Conservation (phyloP, 1,140 invertebrate genomes). For the Zelostemma sp. region DNA sequence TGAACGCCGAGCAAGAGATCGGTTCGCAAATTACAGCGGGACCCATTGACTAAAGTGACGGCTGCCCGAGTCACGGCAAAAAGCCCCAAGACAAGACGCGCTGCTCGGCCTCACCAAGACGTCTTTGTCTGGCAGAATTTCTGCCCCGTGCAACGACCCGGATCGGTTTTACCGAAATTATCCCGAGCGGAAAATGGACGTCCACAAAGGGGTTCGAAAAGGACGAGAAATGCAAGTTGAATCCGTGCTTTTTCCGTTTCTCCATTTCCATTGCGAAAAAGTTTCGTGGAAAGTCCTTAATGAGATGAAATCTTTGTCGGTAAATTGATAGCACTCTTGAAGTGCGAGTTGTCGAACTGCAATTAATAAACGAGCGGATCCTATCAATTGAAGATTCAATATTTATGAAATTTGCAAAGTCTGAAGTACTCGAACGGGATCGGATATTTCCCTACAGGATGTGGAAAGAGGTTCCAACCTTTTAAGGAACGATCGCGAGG, state of each 20-base stretch:
- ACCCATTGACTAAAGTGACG: slow-evolving; percentile 17
- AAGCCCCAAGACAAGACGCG: slow-evolving; percentile 1
- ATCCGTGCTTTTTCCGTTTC: no score
- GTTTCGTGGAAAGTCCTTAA: no score
- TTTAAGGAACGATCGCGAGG: background rate
- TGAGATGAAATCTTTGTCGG: no score
- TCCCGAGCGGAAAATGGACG: background rate
- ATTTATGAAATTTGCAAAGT: no score
- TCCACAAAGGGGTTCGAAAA: no score
- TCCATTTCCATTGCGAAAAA: no score
- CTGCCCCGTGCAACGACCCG: background rate
- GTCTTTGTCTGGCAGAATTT: slow-evolving; percentile 7
- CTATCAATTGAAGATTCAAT: no score
- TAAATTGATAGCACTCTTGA: background rate
- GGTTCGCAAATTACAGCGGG: slow-evolving; percentile 25
- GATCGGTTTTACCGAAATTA: background rate
- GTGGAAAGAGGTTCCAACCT: background rate
- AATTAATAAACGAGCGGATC: no score
- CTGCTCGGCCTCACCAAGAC: background rate
- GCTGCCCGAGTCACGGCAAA: slow-evolving; percentile 2
- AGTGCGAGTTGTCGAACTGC: background rate
- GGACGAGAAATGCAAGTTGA: no score
- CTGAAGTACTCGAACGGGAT: no score
- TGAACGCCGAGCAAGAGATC: slow-evolving; percentile 11
- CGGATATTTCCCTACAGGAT: background rate